phyloP scores from a whole-genome alignment of 2,797 vertebrate species.

The Spatula clypeata region DNA sequence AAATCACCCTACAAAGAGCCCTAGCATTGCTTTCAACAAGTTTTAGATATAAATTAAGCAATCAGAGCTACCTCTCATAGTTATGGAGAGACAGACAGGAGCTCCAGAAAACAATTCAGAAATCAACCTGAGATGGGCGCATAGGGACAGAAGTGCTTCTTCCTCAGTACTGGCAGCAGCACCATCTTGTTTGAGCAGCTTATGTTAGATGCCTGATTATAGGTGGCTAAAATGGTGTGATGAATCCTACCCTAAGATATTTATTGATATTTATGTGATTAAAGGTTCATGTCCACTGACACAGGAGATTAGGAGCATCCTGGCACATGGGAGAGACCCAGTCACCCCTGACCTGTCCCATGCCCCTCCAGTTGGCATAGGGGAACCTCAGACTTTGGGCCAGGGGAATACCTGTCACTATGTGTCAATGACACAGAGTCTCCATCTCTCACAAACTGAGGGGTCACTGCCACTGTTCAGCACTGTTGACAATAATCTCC shows the following conservation, averaged over 20 bases:
- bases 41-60: background rate
- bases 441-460: background rate
- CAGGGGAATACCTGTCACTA: rapidly evolving
- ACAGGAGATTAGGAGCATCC: rapidly evolving
- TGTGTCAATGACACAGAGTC: background rate
- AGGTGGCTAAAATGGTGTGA: background rate
- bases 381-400: background rate
- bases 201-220: background rate
- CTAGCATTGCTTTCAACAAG: background rate
- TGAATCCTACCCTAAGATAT: background rate
- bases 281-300: background rate
- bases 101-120: background rate
- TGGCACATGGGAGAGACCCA: background rate
- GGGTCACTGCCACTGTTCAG: background rate
- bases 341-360: background rate
- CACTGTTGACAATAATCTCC: background rate
- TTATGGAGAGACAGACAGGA: background rate
- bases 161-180: background rate
- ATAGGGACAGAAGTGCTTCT: background rate
- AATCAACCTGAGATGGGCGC: background rate
- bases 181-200: background rate
- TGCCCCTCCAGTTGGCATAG: background rate
- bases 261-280: background rate
- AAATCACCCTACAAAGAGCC: background rate
- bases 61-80: background rate